These are phyloP conservation scores for Spodoptera exigua DNA, from an alignment of 2,888 invertebrate genomes.

Conservation along the genomic window DNA sequence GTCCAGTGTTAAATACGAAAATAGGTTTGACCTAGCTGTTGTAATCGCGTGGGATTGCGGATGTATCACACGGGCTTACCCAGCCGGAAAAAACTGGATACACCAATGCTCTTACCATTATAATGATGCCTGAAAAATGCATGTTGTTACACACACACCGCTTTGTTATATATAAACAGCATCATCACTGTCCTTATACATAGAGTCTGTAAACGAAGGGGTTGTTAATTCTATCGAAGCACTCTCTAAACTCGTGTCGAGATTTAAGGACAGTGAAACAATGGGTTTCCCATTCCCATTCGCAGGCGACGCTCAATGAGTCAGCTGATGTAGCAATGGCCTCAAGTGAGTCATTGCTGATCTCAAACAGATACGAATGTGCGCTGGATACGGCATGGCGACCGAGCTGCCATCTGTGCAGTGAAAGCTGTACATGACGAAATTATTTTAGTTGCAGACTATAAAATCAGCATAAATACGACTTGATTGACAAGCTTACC, in stretches of 20 bases:
- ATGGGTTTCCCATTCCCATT: constrained; percentile 82
- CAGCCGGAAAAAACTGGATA: constrained; percentile 75
- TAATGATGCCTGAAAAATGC: constrained; percentile 33
- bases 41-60: constrained; percentile 77
- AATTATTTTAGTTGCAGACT: constrained; percentile 15
- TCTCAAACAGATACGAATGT: constrained; percentile 73
- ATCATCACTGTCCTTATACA: constrained; percentile 11
- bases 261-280: constrained; percentile 79
- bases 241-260: constrained; percentile 38
- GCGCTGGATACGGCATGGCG: constrained; percentile 66
- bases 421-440: constrained; percentile 34
- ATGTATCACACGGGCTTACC: constrained; percentile 80
- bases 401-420: constrained; percentile 44
- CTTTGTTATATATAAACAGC: constrained; percentile 8
- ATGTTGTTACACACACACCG: constrained; percentile 11
- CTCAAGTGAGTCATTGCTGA: constrained; percentile 79
- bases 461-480: constrained; percentile 6
- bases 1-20: constrained; percentile 75
- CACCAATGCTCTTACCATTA: constrained; percentile 61
- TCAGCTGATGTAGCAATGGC: constrained; percentile 85
- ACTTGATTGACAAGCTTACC: constrained; percentile 13
- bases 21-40: constrained; percentile 77
- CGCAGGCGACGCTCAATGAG: constrained; percentile 76
- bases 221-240: constrained; percentile 19
- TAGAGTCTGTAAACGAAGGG: constrained; percentile 13